These are phyloP conservation scores for Pammene aurita DNA, from an alignment of 2,888 invertebrate species.

Conservation along the genomic window DNA sequence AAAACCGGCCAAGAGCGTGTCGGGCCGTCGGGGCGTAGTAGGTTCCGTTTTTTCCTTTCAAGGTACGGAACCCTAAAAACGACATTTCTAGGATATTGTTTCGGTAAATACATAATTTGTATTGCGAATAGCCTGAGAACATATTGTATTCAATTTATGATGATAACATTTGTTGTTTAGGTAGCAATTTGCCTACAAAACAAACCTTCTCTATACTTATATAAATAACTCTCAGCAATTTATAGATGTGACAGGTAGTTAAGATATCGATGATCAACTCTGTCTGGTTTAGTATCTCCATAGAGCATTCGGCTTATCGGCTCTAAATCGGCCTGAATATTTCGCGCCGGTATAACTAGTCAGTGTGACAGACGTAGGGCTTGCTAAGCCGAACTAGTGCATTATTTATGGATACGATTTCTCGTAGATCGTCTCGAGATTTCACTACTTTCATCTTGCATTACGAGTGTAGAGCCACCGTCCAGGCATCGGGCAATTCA, in stretches of 20 bases:
- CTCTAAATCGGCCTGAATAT: constrained; percentile 48
- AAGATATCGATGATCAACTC: constrained; percentile 33
- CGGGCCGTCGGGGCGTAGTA: no score
- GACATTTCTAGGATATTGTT: no score
- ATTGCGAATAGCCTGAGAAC: no score
- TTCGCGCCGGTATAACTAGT: constrained; percentile 33
- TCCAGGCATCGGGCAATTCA: constrained; percentile 55
- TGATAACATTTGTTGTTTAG: neutral
- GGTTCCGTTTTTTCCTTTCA: no score
- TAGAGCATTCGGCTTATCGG: constrained; percentile 49
- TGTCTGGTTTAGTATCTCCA: constrained; percentile 45
- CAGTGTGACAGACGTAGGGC: constrained; percentile 65
- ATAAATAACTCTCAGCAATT: neutral
- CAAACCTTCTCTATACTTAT: neutral
- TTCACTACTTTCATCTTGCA: constrained; percentile 81
- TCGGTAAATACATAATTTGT: no score
- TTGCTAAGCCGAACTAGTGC: constrained; percentile 71
- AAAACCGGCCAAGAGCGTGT: no score
- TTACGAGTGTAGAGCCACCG: constrained; percentile 60
- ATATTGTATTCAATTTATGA: no score
- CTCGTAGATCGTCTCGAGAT: constrained; percentile 71
- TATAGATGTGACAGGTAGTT: constrained; percentile 24
- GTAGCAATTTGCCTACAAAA: neutral
- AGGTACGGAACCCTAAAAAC: no score
- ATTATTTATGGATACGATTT: constrained; percentile 80